Evolutionary conservation across 2,797 vertebrate species (phyloP), one percentile per base, ranked within the genome.

Genomic region (Parotocinclus haroldoi): DNA sequence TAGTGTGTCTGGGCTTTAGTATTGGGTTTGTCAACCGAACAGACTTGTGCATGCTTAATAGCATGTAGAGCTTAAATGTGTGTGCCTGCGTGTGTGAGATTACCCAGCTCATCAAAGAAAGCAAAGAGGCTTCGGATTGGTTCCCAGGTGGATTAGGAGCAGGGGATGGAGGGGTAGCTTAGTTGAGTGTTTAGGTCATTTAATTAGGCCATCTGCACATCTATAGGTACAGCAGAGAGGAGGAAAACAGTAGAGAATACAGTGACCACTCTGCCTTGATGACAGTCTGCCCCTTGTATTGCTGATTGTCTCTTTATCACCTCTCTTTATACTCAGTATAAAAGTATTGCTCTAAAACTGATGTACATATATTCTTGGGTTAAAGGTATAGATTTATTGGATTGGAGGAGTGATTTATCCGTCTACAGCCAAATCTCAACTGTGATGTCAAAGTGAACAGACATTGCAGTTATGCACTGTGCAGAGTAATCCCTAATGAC

Each of bases 181-280:
- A 79, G 74, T 52, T 76, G 73, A 88, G 87, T 66, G 73, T 76
- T 82, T 78, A 63, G 86, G 76, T 85, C 83, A 83, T 87, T 85
- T 89, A 94, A 96, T 98, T 93, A 95, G 85, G 88, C 91, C 89
- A 92, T 80, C 90, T 93, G 91, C 80, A 86, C 82, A 74, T 79
- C 79, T 55, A 74, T 40, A 79, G 71, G 44, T 63, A 54, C 52
- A 62, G 17, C 64, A 39, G 9, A 53, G 7, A 27, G 36, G n/a
- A n/a, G n/a, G n/a, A 18, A n/a, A 38, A 27, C 37, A 13, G 45
- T 9, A 17, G 40, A 9, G 7, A 6, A 13, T 8, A 8, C n/a
- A 50, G 48, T 50, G 48, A 50, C 48, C 48, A 13, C n/a, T n/a
- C n/a, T n/a, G 7, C 14, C 7, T 16, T 8, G 7, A 50, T 50